Conservation (phyloP, 2,113 vertebrate species). For the Eclectus roratus region DNA sequence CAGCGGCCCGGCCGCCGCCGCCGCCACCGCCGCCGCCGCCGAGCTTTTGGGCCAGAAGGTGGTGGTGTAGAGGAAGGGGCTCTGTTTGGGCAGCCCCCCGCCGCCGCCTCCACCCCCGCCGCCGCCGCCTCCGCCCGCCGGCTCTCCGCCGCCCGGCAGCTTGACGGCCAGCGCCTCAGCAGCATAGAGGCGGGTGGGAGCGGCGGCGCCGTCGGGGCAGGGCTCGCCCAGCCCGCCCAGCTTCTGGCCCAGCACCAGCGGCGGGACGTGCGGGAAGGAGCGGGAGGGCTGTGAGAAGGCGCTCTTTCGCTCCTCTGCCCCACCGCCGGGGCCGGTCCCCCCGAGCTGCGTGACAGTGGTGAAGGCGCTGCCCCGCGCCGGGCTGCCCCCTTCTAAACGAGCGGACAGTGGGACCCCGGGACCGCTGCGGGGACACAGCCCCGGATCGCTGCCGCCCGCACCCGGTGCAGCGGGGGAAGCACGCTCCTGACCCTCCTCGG, state of each 20-base stretch:
- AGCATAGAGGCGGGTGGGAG: conserved; percentile 85
- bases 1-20: conserved; percentile 78
- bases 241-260: conserved; percentile 88
- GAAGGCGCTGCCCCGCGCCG: conserved; percentile 82
- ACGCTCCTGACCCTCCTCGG: conserved; percentile 61
- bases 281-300: conserved; percentile 92
- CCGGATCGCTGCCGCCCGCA: background rate
- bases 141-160: conserved; percentile 79
- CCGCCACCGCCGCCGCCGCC: conserved; percentile 68
- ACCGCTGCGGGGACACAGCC: conserved; percentile 17
- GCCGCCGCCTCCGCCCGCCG: conserved; percentile 63
- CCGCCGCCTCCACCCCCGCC: conserved; percentile 62
- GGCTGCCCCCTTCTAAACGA: conserved; percentile 59
- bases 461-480: background rate
- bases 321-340: background rate
- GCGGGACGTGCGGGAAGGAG: conserved; percentile 84
- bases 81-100: conserved; percentile 85
- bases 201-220: conserved; percentile 82
- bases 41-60: conserved; percentile 94
- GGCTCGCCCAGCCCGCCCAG: conserved; percentile 69
- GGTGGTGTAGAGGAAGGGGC: conserved; percentile 90
- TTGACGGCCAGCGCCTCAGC: conserved; percentile 88
- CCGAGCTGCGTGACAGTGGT: conserved; percentile 83
- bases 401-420: conserved; percentile 36
- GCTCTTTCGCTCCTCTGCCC: conserved; percentile 84